Evolutionary conservation across 2,113 vertebrate species (phyloP).

Genomic region (Conger conger): DNA sequence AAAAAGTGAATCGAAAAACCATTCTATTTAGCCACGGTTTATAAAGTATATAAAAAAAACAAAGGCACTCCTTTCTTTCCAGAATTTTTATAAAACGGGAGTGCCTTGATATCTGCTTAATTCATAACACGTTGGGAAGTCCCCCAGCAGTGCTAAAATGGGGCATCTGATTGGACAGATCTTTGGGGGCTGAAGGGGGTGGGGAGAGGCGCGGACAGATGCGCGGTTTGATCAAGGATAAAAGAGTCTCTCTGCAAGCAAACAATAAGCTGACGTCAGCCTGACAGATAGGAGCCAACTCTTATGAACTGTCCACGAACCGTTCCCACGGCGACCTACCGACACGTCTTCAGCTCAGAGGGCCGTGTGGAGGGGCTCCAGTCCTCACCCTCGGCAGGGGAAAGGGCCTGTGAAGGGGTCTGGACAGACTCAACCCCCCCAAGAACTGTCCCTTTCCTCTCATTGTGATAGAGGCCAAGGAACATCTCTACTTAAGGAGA

Average conservation of each 20-base stretch:
- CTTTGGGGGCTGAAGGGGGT: conserved; percentile 9
- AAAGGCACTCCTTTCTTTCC: too few species aligned
- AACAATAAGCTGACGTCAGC: conserved; percentile 45
- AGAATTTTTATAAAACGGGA: too few species aligned
- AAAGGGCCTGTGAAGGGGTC: neutral
- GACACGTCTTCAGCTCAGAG: conserved; percentile 14
- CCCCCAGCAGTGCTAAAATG: neutral
- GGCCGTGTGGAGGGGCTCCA: neutral
- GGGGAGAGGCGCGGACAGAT: conserved; percentile 29
- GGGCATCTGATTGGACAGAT: neutral
- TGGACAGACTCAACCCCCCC: neutral
- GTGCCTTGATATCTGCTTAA: neutral
- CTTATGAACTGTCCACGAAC: conserved; percentile 1
- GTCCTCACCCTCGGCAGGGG: neutral
- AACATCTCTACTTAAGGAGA: neutral
- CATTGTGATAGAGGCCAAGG: neutral
- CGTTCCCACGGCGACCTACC: conserved; percentile 21
- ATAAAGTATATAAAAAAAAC: too few species aligned
- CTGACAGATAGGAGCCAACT: conserved; percentile 11
- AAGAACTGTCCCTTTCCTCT: neutral
- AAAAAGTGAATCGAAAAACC: too few species aligned
- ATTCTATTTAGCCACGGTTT: too few species aligned
- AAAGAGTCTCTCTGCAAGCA: conserved; percentile 42
- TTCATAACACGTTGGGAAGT: neutral
- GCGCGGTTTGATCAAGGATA: conserved; percentile 27